phyloP scores from a whole-genome alignment of 2,888 invertebrate species.

The Drosophila emarginata region DNA sequence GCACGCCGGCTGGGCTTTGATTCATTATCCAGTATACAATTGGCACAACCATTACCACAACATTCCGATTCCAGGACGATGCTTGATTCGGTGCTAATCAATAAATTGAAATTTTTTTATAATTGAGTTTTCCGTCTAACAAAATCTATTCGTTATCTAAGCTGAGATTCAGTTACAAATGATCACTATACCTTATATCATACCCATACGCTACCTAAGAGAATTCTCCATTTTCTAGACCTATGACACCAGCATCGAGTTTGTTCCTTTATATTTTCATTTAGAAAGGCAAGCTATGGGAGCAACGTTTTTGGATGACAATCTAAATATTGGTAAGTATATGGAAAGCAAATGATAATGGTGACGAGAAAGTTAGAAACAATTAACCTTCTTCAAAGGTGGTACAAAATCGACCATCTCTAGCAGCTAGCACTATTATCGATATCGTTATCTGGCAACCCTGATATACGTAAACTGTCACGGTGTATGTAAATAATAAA shows the following conservation, averaged over 20 bases:
- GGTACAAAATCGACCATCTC: background rate
- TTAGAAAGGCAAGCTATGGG: background rate
- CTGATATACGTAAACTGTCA: background rate
- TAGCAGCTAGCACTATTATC: background rate
- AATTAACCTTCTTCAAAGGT: background rate
- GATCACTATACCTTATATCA: background rate
- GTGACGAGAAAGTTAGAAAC: background rate
- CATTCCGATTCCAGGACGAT: slow-evolving; percentile 70
- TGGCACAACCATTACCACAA: slow-evolving; percentile 81
- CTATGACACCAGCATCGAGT: background rate
- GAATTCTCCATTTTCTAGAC: background rate
- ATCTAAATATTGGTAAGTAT: background rate
- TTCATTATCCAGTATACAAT: slow-evolving; percentile 78
- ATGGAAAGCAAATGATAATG: background rate
- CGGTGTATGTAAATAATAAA: slow-evolving; percentile 36
- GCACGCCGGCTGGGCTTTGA: slow-evolving; percentile 48
- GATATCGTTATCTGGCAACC: slow-evolving; percentile 1
- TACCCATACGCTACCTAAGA: background rate
- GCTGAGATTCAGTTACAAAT: background rate
- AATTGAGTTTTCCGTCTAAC: background rate
- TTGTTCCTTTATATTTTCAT: too few species aligned
- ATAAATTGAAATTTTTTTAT: background rate
- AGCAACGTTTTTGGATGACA: background rate
- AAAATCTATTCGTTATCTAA: background rate
- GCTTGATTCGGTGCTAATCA: slow-evolving; percentile 5